These are phyloP conservation scores for Horisme vitalbata DNA, from an alignment of 2,888 invertebrate genomes.

Conservation along the genomic window DNA sequence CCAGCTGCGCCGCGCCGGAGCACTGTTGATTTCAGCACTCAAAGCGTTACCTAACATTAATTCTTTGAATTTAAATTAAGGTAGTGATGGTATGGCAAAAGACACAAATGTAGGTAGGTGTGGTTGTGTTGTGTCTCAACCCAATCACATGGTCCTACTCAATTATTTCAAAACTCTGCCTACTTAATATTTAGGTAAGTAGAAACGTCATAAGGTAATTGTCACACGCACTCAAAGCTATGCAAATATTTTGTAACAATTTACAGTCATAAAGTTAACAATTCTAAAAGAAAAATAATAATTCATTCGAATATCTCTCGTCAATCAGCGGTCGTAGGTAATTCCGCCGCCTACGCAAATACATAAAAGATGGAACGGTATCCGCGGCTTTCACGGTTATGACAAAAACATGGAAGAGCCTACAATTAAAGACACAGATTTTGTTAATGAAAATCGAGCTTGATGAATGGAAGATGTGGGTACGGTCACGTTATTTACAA, in stretches of 20 bases:
- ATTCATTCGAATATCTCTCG: conserved; percentile 49
- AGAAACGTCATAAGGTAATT: too few species aligned
- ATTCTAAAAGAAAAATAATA: conserved; percentile 40
- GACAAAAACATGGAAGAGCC: conserved; percentile 24
- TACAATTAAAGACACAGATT: conserved; percentile 11
- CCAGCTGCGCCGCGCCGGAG: too few species aligned
- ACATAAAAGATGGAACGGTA: conserved; percentile 52
- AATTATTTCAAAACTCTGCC: too few species aligned
- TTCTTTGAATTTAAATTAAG: too few species aligned
- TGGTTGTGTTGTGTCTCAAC: too few species aligned
- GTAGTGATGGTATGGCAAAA: too few species aligned
- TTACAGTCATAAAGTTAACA: conserved; percentile 50
- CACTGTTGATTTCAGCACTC: too few species aligned
- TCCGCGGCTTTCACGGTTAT: conserved; percentile 31
- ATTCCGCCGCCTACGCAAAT: conserved; percentile 67
- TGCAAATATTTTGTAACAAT: conserved; percentile 46
- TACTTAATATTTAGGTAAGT: too few species aligned
- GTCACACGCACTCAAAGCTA: conserved; percentile 23
- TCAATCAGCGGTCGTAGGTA: conserved; percentile 67
- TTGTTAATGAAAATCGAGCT: neutral
- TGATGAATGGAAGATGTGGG: neutral
- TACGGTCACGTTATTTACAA: too few species aligned
- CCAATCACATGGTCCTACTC: too few species aligned
- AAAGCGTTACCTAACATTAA: too few species aligned
- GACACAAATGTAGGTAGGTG: too few species aligned